These are phyloP conservation scores for Agrochola lota DNA, from an alignment of 2,888 invertebrate species.

Conservation along the genomic window DNA sequence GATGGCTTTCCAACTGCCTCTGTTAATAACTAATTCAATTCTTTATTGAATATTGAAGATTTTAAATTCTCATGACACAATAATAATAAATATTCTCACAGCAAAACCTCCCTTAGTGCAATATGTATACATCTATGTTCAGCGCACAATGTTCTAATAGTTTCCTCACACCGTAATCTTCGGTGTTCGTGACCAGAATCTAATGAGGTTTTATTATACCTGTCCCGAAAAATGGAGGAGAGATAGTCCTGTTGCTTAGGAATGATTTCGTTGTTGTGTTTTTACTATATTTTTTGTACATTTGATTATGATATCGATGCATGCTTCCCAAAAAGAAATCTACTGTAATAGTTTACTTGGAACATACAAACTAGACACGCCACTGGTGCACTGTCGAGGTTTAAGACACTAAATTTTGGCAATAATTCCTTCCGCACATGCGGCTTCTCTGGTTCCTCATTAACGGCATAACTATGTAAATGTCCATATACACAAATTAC, in stretches of 20 bases:
- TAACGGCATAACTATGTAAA: no score
- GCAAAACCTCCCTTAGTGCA: not conserved
- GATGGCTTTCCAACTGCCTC: not conserved
- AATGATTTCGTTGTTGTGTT: conserved; percentile 5
- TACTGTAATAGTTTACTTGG: not conserved
- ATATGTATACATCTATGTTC: not conserved
- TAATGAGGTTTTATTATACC: conserved; percentile 11
- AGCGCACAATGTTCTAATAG: conserved; percentile 20
- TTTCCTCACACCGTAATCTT: conserved; percentile 23
- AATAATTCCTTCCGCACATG: no score
- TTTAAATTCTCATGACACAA: not conserved
- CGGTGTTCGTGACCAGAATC: conserved; percentile 39
- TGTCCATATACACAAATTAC: no score
- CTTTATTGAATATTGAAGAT: not conserved
- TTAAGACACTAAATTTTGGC: no score
- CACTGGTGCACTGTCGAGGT: not conserved
- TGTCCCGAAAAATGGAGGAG: conserved; percentile 8
- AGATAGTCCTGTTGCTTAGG: not conserved
- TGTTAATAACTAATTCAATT: conserved; percentile 5
- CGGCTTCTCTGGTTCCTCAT: no score
- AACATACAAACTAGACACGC: no score
- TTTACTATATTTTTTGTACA: not conserved
- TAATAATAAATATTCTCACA: conserved; percentile 8
- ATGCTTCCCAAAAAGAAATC: not conserved
- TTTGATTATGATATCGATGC: not conserved